These are phyloP conservation scores for Xenotilapia flavipinnis DNA, from an alignment of 2,113 vertebrate species.

Conservation along the genomic window DNA sequence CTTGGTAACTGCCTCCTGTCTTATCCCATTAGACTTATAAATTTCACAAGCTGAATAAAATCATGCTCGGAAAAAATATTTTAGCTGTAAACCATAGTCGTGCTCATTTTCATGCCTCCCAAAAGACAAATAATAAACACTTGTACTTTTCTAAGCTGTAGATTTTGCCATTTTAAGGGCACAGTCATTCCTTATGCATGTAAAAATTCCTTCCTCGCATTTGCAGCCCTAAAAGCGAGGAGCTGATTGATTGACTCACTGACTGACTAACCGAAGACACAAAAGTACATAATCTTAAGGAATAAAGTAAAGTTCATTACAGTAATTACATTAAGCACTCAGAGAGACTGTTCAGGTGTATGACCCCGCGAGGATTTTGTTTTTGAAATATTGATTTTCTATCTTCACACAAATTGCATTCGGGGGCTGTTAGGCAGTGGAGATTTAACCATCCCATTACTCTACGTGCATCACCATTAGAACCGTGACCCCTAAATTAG, in stretches of 20 bases:
- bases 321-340: slow-evolving; percentile 5
- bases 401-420: slow-evolving; percentile 13
- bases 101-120: background rate
- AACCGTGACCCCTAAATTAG: slow-evolving; percentile 25
- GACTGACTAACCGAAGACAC: background rate
- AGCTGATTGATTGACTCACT: background rate
- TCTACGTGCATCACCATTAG: background rate
- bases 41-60: background rate
- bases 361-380: background rate
- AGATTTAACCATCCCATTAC: background rate
- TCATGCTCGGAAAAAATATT: background rate
- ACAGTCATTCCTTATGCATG: background rate
- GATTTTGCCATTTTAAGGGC: background rate
- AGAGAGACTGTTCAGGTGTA: background rate
- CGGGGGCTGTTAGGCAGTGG: background rate
- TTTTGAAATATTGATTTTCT: slow-evolving; percentile 42
- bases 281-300: background rate
- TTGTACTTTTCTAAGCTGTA: background rate
- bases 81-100: background rate
- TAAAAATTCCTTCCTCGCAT: background rate
- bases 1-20: background rate
- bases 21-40: background rate
- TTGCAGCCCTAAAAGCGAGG: background rate
- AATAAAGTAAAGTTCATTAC: slow-evolving; percentile 16
- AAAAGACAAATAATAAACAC: background rate